Base-by-base conservation (phyloP, 1,140 invertebrate genomes). In the Calliphora vicina region DNA sequence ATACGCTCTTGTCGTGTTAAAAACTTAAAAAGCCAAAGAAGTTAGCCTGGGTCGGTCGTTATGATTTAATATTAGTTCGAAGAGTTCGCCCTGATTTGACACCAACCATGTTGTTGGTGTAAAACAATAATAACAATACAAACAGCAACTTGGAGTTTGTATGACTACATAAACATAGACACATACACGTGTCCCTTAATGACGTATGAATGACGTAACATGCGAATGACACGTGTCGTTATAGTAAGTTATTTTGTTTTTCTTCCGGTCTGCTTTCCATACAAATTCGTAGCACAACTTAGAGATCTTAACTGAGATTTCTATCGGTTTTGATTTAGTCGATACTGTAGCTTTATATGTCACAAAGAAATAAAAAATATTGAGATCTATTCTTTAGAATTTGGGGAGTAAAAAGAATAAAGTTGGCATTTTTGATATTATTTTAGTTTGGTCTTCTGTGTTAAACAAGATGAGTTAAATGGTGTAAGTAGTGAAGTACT, bases 121-220 rank as follows among this genome's bases (percentile, higher is more conserved):
- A n/a, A 0, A 57, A 57, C n/a, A 57, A 57, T 57, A 57, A 57
- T 17, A 57, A 61, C 42, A 71, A 61, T 43, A 43, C 61, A 73
- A 71, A 72, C 29, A 82, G 26, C 25, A 50, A 50, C 71, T 45
- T 8, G 26, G 0, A 57, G 50, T 72, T 78, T 61, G 23, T 81
- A 42, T 72, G 15, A 25, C 9, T 50, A 20, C 25, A 20, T 61
- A 25, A 25, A 45, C 25, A 50, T 26, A 43, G 35, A 43, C 76
- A 82, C 72, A 81, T 76, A 87, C 89, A 90, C 89, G 89, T 89
- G 89, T 84, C 89, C 86, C 86, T 87, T 90, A 90, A 90, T 90
- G 88, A 90, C 89, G 87, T 90, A 90, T 90, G 89, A 90, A 90
- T 90, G 89, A 90, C 89, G 86, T 90, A 90, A 90, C 89, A 90